Base-by-base conservation (phyloP, 2,888 invertebrate genomes). In the Cheilosia grossa region DNA sequence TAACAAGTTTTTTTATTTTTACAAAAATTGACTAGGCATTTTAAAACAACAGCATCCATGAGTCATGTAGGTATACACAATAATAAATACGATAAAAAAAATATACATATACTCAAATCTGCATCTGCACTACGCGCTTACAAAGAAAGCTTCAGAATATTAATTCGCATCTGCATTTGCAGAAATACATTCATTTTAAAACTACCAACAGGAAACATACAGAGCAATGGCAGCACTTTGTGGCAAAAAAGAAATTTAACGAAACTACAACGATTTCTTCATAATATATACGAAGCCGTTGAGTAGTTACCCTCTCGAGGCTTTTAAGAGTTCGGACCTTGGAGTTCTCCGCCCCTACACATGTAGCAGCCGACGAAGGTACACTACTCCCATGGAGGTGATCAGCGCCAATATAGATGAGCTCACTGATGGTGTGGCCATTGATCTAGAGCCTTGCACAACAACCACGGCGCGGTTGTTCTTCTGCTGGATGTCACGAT, bases 401-500 rank as follows among this genome's bases (percentile, higher is more conserved):
- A 69, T 24, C 13, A 79, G 2, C 2, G 37, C 58, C 6, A 80
- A 27, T n/a, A 59, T 13, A 7, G 89, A 21, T 0, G 87, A 58
- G 9, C 74, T 87, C 24, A 74, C 17, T 2, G 67, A 19, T 64
- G 70, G 9, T 3, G 80, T 7, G 0, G 61, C 75, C 15, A 19
- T 67, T 0, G 82, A 83, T 17, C 64, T 63, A 1, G 49, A 70
- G 4, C 77, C 85, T 24, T 81, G 70, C 2, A 67, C 66, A 30
- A 85, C 67, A 17, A 85, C 63, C 6, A 83, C 88, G 10, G 90
- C 89, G 13, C 91, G 91, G 74, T 90, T 89, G 24, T 90, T 89
- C 21, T 81, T 87, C 53, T 88, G 87, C 80, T 91, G 91, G 42
- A 90, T 81, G 37, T 85, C 83, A 9, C 94, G 91, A 87, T 91